Conservation (phyloP, 2,888 invertebrate genomes). For the Invenusta paracnida region DNA sequence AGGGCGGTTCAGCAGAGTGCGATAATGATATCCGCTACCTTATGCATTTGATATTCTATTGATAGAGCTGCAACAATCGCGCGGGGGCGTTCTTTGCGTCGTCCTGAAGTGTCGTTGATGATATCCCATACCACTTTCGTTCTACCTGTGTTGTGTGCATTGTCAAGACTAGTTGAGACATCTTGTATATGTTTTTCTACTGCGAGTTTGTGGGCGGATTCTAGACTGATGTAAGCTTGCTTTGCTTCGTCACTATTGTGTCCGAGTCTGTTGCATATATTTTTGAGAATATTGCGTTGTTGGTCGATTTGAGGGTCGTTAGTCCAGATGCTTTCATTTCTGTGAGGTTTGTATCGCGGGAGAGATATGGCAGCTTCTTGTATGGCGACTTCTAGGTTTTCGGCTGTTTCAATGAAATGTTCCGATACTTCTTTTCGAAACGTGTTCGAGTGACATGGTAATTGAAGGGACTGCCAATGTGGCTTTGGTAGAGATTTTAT, state of each 20-base stretch:
- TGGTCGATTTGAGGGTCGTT: not conserved
- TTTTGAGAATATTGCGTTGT: not conserved
- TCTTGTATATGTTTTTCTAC: not conserved
- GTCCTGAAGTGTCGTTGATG: not conserved
- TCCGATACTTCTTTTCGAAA: not conserved
- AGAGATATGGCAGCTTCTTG: not conserved
- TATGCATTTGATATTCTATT: not conserved
- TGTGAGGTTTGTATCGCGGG: not conserved
- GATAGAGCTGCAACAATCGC: not conserved
- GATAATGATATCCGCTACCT: not conserved
- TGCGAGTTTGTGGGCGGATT: not conserved
- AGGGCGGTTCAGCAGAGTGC: not conserved
- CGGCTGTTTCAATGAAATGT: not conserved
- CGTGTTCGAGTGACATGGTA: not conserved
- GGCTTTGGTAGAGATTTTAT: not conserved
- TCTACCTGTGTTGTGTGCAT: not conserved
- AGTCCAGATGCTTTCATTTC: not conserved
- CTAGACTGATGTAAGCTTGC: not conserved
- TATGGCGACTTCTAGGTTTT: constrained; percentile 1
- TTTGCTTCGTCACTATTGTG: not conserved
- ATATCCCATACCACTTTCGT: not conserved
- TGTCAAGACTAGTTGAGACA: not conserved
- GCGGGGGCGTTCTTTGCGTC: not conserved
- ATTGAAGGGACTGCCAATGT: not conserved
- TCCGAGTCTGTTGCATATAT: not conserved